Conservation (phyloP, 1,140 invertebrate genomes). For the Probaryconus sp. region DNA sequence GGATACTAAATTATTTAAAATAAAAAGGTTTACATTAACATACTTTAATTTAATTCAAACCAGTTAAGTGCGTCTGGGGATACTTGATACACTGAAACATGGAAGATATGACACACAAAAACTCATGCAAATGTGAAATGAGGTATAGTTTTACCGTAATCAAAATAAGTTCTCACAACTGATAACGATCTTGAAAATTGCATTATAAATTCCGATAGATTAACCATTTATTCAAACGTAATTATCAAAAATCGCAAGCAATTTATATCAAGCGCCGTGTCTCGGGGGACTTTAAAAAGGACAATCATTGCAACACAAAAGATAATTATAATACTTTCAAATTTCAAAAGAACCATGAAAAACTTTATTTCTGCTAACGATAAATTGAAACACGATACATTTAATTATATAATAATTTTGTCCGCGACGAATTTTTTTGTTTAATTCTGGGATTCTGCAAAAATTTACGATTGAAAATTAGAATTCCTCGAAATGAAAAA, state of each 20-base stretch:
- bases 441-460: no score
- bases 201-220: constrained; percentile 55
- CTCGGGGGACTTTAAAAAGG: neutral
- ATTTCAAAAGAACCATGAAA: no score
- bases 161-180: constrained; percentile 54
- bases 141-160: constrained; percentile 59
- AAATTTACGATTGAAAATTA: no score
- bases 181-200: constrained; percentile 46
- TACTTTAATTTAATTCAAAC: constrained; percentile 60
- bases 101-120: constrained; percentile 50
- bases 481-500: no score
- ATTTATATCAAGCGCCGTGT: constrained; percentile 1
- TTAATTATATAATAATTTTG: no score
- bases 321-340: no score
- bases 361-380: no score
- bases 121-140: constrained; percentile 51
- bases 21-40: no score
- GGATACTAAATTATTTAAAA: no score
- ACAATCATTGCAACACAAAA: no score
- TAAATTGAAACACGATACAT: no score
- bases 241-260: constrained; percentile 14
- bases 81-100: constrained; percentile 58
- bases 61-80: constrained; percentile 56
- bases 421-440: no score
- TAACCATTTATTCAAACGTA: constrained; percentile 50